A percentile compares a stretch with the other conserved stretches of the same genome.
Conservation (phyloP, 2,797 vertebrate genomes). For the Iguana delicatissima region DNA sequence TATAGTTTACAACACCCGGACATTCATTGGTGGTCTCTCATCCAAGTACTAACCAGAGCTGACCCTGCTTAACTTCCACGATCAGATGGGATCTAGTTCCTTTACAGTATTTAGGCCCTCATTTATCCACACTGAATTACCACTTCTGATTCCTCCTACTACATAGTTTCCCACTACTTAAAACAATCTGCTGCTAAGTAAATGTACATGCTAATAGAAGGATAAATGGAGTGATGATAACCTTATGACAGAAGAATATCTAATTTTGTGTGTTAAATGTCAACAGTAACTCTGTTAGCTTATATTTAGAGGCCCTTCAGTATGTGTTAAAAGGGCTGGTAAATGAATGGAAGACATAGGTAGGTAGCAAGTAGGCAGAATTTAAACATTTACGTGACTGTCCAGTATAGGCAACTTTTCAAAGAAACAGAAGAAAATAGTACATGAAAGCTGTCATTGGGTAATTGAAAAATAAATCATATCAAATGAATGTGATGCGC, state of each 20-base stretch:
- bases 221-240: neutral
- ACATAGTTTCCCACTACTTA: neutral
- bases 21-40: no score
- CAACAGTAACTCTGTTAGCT: neutral
- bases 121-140: neutral
- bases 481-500: neutral
- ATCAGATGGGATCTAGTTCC: no score
- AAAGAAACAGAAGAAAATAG: neutral
- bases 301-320: neutral
- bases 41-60: no score
- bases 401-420: neutral
- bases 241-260: neutral
- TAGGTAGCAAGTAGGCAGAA: neutral
- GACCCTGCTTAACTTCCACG: no score
- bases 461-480: neutral
- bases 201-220: neutral
- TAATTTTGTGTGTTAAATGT: neutral
- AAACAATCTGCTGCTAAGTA: constrained; percentile 9
- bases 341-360: neutral
- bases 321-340: neutral
- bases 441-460: neutral
- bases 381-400: neutral
- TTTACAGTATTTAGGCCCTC: no score
- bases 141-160: no score
- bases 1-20: no score